Evolutionary conservation across 2,888 invertebrate genomes (phyloP).

Genomic region (Theretra japonica): DNA sequence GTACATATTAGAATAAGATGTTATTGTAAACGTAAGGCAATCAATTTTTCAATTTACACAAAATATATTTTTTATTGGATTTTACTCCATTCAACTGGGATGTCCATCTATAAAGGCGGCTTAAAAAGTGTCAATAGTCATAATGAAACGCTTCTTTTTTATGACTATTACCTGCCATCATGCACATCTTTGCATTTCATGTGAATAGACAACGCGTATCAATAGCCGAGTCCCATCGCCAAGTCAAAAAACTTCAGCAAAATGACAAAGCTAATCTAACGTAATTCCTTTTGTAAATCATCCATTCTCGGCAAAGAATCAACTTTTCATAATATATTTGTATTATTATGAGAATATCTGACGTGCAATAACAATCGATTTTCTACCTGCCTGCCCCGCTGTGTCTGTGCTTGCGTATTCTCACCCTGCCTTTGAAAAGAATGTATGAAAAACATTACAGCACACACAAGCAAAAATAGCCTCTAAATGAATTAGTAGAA

Average conservation of each 20-base stretch:
- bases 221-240: conserved; percentile 31
- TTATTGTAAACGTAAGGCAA: too few species aligned
- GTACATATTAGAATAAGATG: too few species aligned
- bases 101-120: background rate
- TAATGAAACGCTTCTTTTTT: background rate
- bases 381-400: conserved; percentile 72
- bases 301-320: conserved; percentile 8
- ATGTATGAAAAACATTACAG: conserved; percentile 54
- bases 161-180: background rate
- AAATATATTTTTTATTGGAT: too few species aligned
- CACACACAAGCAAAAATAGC: conserved; percentile 34
- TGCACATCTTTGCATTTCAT: background rate
- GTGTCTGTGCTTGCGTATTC: conserved; percentile 70
- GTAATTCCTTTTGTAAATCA: conserved; percentile 7
- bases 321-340: conserved; percentile 49
- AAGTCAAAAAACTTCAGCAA: conserved; percentile 25
- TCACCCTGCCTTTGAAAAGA: conserved; percentile 62
- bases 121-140: background rate
- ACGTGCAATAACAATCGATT: conserved; percentile 73
- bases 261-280: conserved; percentile 27
- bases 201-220: background rate
- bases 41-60: too few species aligned
- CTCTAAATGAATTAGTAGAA: accelerated
- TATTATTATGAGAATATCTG: conserved; percentile 58
- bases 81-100: background rate